Conservation (phyloP, 92 coral and sea anemone genomes). For the Palythoa grandis region DNA sequence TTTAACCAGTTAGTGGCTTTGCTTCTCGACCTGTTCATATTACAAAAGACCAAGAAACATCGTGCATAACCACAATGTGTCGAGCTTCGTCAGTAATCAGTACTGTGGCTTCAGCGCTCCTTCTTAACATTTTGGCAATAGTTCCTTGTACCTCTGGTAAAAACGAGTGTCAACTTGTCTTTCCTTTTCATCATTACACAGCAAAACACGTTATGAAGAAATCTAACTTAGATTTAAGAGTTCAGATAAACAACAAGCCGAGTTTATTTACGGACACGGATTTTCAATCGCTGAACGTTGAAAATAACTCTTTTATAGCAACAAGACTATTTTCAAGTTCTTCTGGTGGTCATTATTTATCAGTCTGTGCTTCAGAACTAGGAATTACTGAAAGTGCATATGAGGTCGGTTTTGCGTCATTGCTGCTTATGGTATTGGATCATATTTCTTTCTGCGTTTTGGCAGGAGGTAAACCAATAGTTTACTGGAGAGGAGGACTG, state of each 20-base stretch:
- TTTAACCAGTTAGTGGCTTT: neutral
- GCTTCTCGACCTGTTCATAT: neutral
- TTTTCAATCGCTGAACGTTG: neutral
- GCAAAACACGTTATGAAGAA: neutral
- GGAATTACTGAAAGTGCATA: slow-evolving; percentile 12
- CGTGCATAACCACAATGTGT: neutral
- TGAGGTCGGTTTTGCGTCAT: slow-evolving; percentile 10
- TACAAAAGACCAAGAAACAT: neutral
- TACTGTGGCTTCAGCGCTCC: neutral
- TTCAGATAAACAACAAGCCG: neutral
- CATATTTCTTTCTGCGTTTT: slow-evolving; percentile 33
- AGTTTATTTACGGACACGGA: neutral
- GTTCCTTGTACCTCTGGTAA: neutral
- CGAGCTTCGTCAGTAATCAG: neutral
- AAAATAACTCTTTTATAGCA: neutral
- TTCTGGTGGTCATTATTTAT: too few species aligned
- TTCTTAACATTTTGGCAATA: neutral
- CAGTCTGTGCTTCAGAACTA: slow-evolving; percentile 20
- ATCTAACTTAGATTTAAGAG: neutral
- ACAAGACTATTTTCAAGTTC: neutral
- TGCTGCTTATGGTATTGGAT: slow-evolving; percentile 24
- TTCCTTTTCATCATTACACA: neutral
- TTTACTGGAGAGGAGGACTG: slow-evolving; percentile 24
- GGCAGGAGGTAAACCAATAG: slow-evolving; percentile 12
- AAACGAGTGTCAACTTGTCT: neutral